Percentiles rank a stretch among this genome's conserved stretches.
These are phyloP conservation scores for Chrysolina haemoptera DNA, from an alignment of 2,888 invertebrate genomes.

Conservation along the genomic window DNA sequence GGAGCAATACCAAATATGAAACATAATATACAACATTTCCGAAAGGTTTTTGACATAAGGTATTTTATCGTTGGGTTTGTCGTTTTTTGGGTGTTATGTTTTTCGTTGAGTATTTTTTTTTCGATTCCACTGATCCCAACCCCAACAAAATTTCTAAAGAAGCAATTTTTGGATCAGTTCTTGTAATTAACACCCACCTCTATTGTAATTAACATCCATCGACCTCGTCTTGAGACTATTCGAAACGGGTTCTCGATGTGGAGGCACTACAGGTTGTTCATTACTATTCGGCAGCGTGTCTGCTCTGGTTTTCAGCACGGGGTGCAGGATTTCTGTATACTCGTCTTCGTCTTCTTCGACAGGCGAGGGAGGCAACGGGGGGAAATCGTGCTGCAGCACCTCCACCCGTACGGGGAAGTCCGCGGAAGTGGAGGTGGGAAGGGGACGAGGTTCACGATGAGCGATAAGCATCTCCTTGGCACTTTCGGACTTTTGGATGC, in stretches of 20 bases:
- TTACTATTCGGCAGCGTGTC: conserved; percentile 73
- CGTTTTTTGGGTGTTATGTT: too few species aligned
- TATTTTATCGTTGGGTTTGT: too few species aligned
- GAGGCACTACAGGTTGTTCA: conserved; percentile 82
- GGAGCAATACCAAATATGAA: too few species aligned
- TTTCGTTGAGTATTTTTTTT: too few species aligned
- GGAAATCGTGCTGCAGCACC: conserved; percentile 80
- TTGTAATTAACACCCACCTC: too few species aligned
- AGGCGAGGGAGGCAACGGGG: conserved; percentile 87
- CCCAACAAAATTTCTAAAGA: too few species aligned
- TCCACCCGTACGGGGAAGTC: conserved; percentile 71
- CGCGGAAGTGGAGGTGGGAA: conserved; percentile 69
- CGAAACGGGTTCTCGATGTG: conserved; percentile 76
- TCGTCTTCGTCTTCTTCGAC: conserved; percentile 86
- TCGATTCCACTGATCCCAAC: too few species aligned
- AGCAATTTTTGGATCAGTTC: too few species aligned
- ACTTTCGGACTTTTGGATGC: conserved; percentile 83
- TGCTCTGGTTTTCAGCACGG: conserved; percentile 71
- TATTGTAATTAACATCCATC: conserved; percentile 85
- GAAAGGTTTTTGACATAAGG: too few species aligned
- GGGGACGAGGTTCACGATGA: conserved; percentile 67
- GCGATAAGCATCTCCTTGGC: conserved; percentile 80
- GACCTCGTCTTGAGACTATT: conserved; percentile 88
- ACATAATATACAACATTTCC: too few species aligned
- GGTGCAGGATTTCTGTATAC: conserved; percentile 78